Conservation (phyloP, 2,888 invertebrate species). For the Gryllus longicercus region DNA sequence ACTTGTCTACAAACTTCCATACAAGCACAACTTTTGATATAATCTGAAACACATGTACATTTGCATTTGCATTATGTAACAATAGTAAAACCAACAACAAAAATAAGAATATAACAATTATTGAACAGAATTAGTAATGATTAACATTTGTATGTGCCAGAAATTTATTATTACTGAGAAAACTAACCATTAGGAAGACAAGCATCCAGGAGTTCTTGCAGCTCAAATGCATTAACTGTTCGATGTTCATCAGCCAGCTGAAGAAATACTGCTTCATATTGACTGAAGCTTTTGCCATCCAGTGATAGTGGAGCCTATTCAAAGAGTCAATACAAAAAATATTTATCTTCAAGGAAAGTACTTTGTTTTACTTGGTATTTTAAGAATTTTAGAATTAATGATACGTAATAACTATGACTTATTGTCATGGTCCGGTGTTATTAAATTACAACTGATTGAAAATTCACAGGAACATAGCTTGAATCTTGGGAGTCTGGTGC, state of each 20-base stretch:
- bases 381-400: no score
- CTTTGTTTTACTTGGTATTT: no score
- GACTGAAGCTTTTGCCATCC: constrained; percentile 68
- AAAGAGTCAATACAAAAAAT: constrained; percentile 25
- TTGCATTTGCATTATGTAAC: no score
- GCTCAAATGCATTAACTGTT: constrained; percentile 85
- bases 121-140: neutral
- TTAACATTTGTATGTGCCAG: no score
- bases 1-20: constrained; percentile 90
- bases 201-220: constrained; percentile 84
- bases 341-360: no score
- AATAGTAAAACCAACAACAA: neutral
- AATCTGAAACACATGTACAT: constrained; percentile 57
- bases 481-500: no score
- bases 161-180: no score
- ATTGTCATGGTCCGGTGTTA: no score
- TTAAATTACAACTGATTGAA: no score
- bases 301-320: constrained; percentile 59
- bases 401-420: no score
- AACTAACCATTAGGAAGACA: constrained; percentile 75
- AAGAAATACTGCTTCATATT: constrained; percentile 86
- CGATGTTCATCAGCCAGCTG: constrained; percentile 87
- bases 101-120: neutral
- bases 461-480: no score
- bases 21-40: constrained; percentile 89